Evolutionary conservation across 2,888 invertebrate species (phyloP).

Genomic region (Gari tellinella): DNA sequence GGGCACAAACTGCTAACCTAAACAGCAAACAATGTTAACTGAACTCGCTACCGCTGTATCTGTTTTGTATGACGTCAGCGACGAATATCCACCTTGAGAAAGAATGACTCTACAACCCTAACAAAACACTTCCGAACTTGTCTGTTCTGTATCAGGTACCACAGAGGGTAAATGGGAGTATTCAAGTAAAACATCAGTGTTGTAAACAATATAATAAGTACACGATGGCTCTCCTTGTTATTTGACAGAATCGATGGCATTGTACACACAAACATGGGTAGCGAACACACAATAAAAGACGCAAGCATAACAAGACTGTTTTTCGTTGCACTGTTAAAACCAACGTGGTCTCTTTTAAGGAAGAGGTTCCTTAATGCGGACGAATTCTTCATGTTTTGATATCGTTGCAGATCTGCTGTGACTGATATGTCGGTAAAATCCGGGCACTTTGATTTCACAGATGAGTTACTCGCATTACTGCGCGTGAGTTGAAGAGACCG

Average conservation of each 20-base stretch:
- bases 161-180: constrained; percentile 78
- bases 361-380: constrained; percentile 72
- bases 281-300: constrained; percentile 73
- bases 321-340: constrained; percentile 76
- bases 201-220: constrained; percentile 67
- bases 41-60: too few relatives aligned
- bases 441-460: constrained; percentile 59
- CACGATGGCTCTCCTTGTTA: constrained; percentile 51
- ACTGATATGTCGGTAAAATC: constrained; percentile 81
- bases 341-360: constrained; percentile 71
- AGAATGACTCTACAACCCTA: constrained; percentile 65
- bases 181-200: constrained; percentile 78
- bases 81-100: constrained; percentile 41
- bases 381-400: constrained; percentile 72
- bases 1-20: too few relatives aligned
- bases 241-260: constrained; percentile 67
- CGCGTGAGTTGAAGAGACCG: constrained; percentile 63
- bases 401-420: constrained; percentile 74
- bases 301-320: constrained; percentile 80
- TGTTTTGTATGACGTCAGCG: too few relatives aligned
- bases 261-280: constrained; percentile 76
- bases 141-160: constrained; percentile 81
- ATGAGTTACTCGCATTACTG: constrained; percentile 66
- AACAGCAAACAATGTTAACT: too few relatives aligned
- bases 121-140: constrained; percentile 76